These are phyloP conservation scores for Charina bottae DNA, from an alignment of 2,113 vertebrate genomes.

Conservation along the genomic window DNA sequence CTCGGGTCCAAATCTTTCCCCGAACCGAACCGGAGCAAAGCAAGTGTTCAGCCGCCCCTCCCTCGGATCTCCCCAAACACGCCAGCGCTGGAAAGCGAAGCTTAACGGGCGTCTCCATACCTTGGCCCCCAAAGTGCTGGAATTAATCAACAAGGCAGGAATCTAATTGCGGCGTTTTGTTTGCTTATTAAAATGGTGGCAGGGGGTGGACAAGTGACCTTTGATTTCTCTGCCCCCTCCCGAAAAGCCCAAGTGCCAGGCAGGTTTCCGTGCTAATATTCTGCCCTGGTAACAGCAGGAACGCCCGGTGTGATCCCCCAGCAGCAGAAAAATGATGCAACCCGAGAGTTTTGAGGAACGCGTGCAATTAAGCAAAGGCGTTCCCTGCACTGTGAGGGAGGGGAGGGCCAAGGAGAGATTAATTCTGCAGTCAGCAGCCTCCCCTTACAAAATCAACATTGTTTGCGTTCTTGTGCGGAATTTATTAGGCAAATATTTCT, in stretches of 20 bases:
- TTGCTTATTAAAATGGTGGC: slow-evolving; percentile 36
- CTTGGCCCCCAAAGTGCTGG: no score
- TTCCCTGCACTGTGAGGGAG: background rate
- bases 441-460: background rate
- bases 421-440: background rate
- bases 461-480: background rate
- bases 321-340: no score
- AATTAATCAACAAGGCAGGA: slow-evolving; percentile 38
- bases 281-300: background rate
- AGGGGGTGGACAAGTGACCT: slow-evolving; percentile 6
- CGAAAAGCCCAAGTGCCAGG: background rate
- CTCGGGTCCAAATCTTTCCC: background rate
- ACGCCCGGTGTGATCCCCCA: background rate
- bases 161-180: slow-evolving; percentile 25
- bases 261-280: background rate
- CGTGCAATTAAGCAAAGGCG: background rate
- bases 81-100: background rate
- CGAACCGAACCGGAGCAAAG: background rate
- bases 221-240: background rate
- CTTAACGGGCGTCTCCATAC: slow-evolving; percentile 10
- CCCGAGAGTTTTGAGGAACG: background rate
- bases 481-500: background rate
- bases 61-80: background rate
- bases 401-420: background rate
- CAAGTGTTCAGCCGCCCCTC: background rate